These are phyloP conservation scores for Furcula furcula DNA, from an alignment of 2,888 invertebrate genomes.

Conservation along the genomic window DNA sequence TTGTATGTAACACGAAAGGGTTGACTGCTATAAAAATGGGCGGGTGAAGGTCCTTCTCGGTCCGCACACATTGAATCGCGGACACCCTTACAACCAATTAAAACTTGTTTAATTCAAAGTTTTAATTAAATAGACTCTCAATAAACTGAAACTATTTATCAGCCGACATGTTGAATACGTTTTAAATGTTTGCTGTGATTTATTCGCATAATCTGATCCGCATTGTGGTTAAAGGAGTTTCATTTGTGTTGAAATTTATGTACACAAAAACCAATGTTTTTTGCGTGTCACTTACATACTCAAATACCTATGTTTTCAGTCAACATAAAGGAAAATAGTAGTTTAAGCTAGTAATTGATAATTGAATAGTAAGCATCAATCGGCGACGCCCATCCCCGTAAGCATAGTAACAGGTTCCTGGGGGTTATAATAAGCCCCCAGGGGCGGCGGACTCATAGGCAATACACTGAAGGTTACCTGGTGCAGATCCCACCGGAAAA, in stretches of 20 bases:
- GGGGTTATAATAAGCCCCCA: too few relatives aligned
- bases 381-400: too few relatives aligned
- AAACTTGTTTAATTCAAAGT: slow-evolving; percentile 49
- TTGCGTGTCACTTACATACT: too few relatives aligned
- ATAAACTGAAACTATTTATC: slow-evolving; percentile 43
- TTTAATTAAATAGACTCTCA: slow-evolving; percentile 49
- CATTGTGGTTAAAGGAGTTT: not conserved
- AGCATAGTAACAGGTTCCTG: too few relatives aligned
- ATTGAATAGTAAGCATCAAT: too few relatives aligned
- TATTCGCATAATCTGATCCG: slow-evolving; percentile 6
- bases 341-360: too few relatives aligned
- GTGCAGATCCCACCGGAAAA: too few relatives aligned
- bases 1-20: slow-evolving; percentile 18
- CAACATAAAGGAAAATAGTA: too few relatives aligned
- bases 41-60: slow-evolving; percentile 12
- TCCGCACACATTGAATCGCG: slow-evolving; percentile 17
- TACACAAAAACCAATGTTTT: too few relatives aligned
- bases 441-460: too few relatives aligned
- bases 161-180: slow-evolving; percentile 22
- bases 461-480: too few relatives aligned
- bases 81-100: slow-evolving; percentile 36
- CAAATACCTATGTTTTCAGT: too few relatives aligned
- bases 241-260: slow-evolving; percentile 15
- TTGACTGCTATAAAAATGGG: slow-evolving; percentile 23
- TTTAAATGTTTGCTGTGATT: slow-evolving; percentile 19